Conservation (phyloP, 2,113 vertebrate genomes). For the Conger conger region DNA sequence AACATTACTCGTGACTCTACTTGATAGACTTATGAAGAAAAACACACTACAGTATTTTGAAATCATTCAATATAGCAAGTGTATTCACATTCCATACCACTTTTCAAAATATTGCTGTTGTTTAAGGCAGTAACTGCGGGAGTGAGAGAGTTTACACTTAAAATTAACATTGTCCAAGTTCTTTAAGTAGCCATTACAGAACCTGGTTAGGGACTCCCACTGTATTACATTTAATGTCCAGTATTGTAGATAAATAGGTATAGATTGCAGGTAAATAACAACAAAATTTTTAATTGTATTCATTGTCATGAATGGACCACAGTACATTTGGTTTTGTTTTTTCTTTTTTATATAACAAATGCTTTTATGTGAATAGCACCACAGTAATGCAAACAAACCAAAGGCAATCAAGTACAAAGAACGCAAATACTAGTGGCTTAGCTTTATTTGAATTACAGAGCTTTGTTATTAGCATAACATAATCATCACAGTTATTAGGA, state of each 20-base stretch:
- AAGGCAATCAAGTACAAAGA: not conserved
- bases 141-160: too few species aligned
- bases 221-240: not conserved
- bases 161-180: not conserved
- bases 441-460: not conserved
- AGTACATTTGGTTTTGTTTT: too few species aligned
- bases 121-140: too few species aligned
- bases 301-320: not conserved
- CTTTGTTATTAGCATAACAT: not conserved
- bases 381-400: not conserved
- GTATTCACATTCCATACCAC: not conserved
- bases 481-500: not conserved
- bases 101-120: too few species aligned
- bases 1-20: too few species aligned
- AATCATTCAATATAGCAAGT: not conserved
- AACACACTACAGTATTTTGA: too few species aligned
- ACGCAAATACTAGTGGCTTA: not conserved
- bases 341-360: too few species aligned
- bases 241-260: not conserved
- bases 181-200: too few species aligned
- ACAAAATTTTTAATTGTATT: not conserved
- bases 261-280: not conserved
- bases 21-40: too few species aligned
- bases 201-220: too few species aligned
- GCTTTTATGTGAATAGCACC: too few species aligned